Evolutionary conservation across 2,113 vertebrate species (phyloP).

Genomic region (Catagonus wagneri): DNA sequence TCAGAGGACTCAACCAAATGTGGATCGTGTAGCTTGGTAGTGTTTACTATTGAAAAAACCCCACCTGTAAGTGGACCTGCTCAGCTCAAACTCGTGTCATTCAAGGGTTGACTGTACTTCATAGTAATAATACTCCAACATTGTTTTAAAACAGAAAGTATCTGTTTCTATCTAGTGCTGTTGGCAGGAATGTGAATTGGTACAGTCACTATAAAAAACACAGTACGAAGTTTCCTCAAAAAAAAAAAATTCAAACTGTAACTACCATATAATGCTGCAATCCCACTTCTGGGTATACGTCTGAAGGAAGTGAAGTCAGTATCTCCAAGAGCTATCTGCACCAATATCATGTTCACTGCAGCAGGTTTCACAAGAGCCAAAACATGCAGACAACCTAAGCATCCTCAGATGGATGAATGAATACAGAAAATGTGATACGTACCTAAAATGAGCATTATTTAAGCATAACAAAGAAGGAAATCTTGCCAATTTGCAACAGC

Average conservation of each 20-base stretch:
- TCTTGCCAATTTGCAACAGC: not conserved
- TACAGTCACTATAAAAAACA: not conserved
- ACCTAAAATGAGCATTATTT: not conserved
- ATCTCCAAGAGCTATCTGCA: not conserved
- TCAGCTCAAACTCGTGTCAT: not conserved
- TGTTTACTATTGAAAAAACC: not conserved
- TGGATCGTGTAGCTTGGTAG: not conserved
- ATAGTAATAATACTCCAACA: not conserved
- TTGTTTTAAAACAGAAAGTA: not conserved
- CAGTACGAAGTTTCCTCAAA: not conserved
- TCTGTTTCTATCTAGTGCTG: not conserved
- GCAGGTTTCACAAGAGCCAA: not conserved
- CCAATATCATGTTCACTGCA: not conserved
- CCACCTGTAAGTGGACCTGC: not conserved
- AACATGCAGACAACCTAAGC: not conserved
- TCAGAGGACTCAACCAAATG: not conserved
- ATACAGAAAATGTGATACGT: not conserved
- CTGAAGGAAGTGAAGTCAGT: not conserved
- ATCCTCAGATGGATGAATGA: not conserved
- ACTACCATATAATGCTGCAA: not conserved
- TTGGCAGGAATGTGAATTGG: not conserved
- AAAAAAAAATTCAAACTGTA: not conserved
- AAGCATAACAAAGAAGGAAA: not conserved
- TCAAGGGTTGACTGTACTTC: not conserved
- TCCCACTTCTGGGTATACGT: not conserved